Evolutionary conservation across 1,140 invertebrate species (phyloP), one percentile per base, ranked within the genome.

Genomic region (Neodiprion fabricii): DNA sequence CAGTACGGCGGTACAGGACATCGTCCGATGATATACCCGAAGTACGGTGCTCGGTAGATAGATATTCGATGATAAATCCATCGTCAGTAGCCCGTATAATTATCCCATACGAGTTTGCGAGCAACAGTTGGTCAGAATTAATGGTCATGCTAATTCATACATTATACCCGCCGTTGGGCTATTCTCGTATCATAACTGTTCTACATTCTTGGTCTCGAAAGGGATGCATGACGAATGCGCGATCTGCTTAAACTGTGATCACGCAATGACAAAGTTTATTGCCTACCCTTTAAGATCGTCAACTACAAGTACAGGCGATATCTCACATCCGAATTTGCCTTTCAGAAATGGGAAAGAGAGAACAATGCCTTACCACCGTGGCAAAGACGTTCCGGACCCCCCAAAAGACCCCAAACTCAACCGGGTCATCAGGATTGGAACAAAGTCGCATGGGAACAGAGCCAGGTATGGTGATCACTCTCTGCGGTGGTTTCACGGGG

Each of bases 281-380:
- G 5, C 28, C 28, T 40, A 40, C 28, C 28, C 1, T 40, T 40
- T 40, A 40, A 1, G 28, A 40, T 40, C 28, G 28, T 40, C 28
- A 40, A 40, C 28, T 40, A 5, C 28, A 5, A 40, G 0, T 5
- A 40, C 28, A 40, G 5, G 28, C 2, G 28, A 40, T 40, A 40
- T 40, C 28, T 4, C 28, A 40, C 28, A 40, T 40, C 5, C 28
- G 28, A 40, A 40, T 40, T 14, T 69, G 0, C 21, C 7, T 86
- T 84, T 49, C 76, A 94, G 89, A 94, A 92, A 85, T 95, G 93
- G 93, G 87, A 92, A 71, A 82, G 89, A n/a, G 92, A 94, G 82
- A 94, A 95, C 82, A 86, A 88, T 17, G 86, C 87, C 75, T 82
- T 95, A 73, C 92, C 93, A 4, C 83, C 86, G 67, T 87, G 90